Percentiles rank a stretch among this genome's conserved stretches.
Conservation (phyloP, 2,797 vertebrate genomes). For the Chromis chromis region DNA sequence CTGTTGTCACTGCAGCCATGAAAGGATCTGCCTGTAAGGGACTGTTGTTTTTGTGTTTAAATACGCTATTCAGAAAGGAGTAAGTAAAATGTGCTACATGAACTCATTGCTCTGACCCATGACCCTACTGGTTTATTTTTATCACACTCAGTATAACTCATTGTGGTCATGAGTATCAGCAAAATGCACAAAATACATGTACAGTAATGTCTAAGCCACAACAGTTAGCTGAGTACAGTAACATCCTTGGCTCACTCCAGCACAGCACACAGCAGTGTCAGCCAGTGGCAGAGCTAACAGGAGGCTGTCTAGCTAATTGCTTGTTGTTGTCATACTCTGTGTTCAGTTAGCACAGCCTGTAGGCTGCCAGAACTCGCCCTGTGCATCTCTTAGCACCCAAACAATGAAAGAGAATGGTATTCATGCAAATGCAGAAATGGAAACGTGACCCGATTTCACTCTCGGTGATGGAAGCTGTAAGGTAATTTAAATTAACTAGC, state of each 20-base stretch:
- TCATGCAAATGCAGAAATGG: conserved; percentile 56
- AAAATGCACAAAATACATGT: conserved; percentile 30
- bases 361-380: conserved; percentile 48
- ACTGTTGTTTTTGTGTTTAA: conserved; percentile 24
- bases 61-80: conserved; percentile 18
- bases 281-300: conserved; percentile 69
- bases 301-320: conserved; percentile 75
- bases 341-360: conserved; percentile 61
- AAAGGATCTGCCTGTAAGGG: conserved; percentile 21
- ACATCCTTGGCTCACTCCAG: conserved; percentile 50
- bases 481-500: conserved; percentile 74
- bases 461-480: conserved; percentile 54
- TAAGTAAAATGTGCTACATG: not conserved
- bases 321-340: conserved; percentile 73
- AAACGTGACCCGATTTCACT: conserved; percentile 58
- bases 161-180: conserved; percentile 20
- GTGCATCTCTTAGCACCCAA: conserved; percentile 48
- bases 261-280: conserved; percentile 60
- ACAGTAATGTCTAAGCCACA: conserved; percentile 48
- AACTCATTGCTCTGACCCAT: conserved; percentile 10
- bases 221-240: conserved; percentile 44
- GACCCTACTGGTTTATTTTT: conserved; percentile 20
- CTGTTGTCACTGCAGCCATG: conserved; percentile 41
- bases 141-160: conserved; percentile 9
- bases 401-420: conserved; percentile 53